Conservation (phyloP, 1,140 invertebrate species). For the Cydia pomonella region DNA sequence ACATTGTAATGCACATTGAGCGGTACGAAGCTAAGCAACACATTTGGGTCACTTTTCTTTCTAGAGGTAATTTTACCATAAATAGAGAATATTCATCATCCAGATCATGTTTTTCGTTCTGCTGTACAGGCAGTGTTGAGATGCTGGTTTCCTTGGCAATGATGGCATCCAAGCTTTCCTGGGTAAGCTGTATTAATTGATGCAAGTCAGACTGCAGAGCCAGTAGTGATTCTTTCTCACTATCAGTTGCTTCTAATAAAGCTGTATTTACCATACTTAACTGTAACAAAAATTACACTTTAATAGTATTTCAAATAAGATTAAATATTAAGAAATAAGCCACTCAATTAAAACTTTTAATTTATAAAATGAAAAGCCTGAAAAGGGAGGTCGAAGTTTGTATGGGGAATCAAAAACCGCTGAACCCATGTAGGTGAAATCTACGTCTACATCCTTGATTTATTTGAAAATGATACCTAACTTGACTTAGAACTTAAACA, state of each 20-base stretch:
- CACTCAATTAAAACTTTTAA: too few relatives aligned
- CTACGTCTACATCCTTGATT: too few relatives aligned
- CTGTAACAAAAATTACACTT: constrained; percentile 67
- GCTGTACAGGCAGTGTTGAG: constrained; percentile 35
- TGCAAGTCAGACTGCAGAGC: constrained; percentile 83
- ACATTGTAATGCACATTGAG: too few relatives aligned
- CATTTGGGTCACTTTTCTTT: too few relatives aligned
- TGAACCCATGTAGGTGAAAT: too few relatives aligned
- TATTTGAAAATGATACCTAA: too few relatives aligned
- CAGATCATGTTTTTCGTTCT: constrained; percentile 56
- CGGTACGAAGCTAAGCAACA: too few relatives aligned
- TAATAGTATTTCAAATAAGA: constrained; percentile 12
- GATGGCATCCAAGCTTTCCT: constrained; percentile 78
- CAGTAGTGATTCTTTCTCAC: constrained; percentile 81
- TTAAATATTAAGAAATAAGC: not conserved
- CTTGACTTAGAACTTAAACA: too few relatives aligned
- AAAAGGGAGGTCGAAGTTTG: too few relatives aligned
- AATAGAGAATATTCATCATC: constrained; percentile 87
- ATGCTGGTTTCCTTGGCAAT: constrained; percentile 43
- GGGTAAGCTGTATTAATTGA: constrained; percentile 84
- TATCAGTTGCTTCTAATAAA: constrained; percentile 74
- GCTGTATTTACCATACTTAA: constrained; percentile 83
- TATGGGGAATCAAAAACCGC: too few relatives aligned
- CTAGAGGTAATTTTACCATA: constrained; percentile 75
- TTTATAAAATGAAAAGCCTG: too few relatives aligned